phyloP scores from a whole-genome alignment of 2,113 vertebrate genomes.

The Xiphias gladius region DNA sequence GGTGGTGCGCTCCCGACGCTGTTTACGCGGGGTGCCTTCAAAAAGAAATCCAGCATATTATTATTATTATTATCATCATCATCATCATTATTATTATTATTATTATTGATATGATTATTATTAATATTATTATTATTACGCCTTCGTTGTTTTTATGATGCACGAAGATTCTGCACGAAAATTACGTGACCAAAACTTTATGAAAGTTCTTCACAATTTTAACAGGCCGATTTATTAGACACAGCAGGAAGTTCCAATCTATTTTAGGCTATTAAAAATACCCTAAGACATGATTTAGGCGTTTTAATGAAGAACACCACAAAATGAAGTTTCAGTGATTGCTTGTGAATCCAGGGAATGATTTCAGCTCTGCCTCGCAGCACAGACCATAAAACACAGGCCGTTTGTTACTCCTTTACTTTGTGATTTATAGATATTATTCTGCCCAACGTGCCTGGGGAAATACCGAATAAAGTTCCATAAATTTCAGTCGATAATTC shows the following conservation, averaged over 20 bases:
- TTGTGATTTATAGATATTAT: neutral
- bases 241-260: neutral
- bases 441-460: too few species aligned
- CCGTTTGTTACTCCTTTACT: neutral
- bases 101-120: neutral
- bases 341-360: neutral
- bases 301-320: neutral
- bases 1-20: slow-evolving; percentile 90
- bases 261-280: neutral
- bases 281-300: neutral
- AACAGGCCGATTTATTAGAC: too few species aligned
- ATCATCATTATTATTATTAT: neutral
- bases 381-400: neutral
- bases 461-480: neutral
- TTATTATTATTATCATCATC: neutral
- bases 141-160: neutral
- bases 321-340: neutral
- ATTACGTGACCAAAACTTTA: too few species aligned
- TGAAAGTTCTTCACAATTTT: too few species aligned
- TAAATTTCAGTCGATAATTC: neutral
- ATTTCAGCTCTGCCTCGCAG: neutral
- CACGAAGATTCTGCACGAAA: neutral
- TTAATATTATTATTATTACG: too few species aligned
- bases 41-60: slow-evolving; percentile 15
- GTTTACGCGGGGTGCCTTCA: slow-evolving; percentile 86